phyloP scores from a whole-genome alignment of 2,113 vertebrate species.

The Chloropsis cyanopogon region DNA sequence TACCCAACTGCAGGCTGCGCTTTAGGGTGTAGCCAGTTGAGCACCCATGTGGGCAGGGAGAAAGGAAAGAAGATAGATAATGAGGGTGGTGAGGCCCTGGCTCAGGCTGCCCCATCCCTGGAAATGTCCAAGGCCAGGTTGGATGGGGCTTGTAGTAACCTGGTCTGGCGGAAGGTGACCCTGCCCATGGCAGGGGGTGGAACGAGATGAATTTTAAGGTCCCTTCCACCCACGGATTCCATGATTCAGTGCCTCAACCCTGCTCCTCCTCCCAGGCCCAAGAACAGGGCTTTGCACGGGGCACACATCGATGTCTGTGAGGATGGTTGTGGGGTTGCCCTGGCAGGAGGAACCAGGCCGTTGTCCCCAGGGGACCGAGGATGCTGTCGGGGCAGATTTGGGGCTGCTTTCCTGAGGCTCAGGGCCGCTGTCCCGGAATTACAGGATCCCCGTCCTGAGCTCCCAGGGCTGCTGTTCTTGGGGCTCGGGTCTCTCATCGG shows the following conservation, averaged over 20 bases:
- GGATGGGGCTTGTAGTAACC: neutral
- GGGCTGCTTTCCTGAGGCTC: neutral
- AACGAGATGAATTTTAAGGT: too few relatives aligned
- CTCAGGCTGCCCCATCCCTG: neutral
- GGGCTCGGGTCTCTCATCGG: neutral
- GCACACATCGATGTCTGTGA: rapidly evolving
- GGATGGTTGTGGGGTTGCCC: neutral
- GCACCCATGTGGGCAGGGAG: neutral
- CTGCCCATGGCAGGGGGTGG: neutral
- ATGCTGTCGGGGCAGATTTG: too few relatives aligned
- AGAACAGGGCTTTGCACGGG: neutral
- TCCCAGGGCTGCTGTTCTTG: neutral
- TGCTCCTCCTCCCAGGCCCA: neutral
- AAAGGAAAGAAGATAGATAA: neutral
- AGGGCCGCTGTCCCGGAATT: too few relatives aligned
- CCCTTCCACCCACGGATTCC: neutral
- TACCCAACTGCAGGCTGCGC: rapidly evolving
- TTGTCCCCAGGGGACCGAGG: neutral
- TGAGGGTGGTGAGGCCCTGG: neutral
- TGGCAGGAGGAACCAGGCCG: neutral
- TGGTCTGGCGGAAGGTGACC: neutral
- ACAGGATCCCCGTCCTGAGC: rapidly evolving
- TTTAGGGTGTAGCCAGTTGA: neutral
- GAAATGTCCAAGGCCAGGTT: neutral
- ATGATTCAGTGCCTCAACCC: neutral